Percentiles rank a stretch among this genome's conserved stretches.
Conservation (phyloP, 2,113 vertebrate species). For the Pogona vitticeps region DNA sequence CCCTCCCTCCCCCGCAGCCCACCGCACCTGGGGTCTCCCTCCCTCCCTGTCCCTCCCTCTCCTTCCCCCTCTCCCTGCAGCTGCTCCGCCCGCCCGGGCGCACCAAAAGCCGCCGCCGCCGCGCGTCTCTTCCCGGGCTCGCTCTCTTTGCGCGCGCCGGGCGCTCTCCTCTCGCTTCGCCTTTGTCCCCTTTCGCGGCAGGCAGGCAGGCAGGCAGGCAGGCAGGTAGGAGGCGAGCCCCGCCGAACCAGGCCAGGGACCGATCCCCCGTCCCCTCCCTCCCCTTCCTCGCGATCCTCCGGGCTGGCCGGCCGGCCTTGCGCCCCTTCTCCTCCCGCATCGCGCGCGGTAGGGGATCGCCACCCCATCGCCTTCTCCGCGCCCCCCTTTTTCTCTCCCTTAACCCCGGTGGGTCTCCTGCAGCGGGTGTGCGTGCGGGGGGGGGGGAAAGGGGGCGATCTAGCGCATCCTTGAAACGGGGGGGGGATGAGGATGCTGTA, state of each 20-base stretch:
- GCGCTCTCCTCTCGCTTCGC: neutral
- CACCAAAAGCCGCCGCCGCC: neutral
- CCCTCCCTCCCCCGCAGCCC: too few relatives aligned
- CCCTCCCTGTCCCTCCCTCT: constrained; percentile 47
- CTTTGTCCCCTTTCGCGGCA: constrained; percentile 6
- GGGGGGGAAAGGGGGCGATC: neutral
- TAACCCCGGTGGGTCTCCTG: neutral
- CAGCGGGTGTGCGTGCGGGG: neutral
- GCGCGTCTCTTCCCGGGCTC: too few relatives aligned
- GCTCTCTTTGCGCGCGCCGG: too few relatives aligned
- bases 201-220: neutral
- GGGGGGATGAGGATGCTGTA: constrained; percentile 42
- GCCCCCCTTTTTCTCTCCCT: neutral
- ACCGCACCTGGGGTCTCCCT: neutral
- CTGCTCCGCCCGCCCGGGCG: neutral
- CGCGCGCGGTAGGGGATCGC: too few relatives aligned
- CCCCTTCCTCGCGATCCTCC: neutral
- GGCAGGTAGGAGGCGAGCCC: neutral
- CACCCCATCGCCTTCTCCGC: neutral
- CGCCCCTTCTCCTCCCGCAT: too few relatives aligned
- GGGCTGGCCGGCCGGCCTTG: too few relatives aligned
- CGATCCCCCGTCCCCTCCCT: neutral
- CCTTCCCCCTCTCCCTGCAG: constrained; percentile 55
- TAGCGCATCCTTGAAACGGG: neutral
- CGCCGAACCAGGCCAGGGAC: neutral